Evolutionary conservation across 2,113 vertebrate species (phyloP), one percentile per base, ranked within the genome.

Genomic region (Trichomycterus rosablanca): DNA sequence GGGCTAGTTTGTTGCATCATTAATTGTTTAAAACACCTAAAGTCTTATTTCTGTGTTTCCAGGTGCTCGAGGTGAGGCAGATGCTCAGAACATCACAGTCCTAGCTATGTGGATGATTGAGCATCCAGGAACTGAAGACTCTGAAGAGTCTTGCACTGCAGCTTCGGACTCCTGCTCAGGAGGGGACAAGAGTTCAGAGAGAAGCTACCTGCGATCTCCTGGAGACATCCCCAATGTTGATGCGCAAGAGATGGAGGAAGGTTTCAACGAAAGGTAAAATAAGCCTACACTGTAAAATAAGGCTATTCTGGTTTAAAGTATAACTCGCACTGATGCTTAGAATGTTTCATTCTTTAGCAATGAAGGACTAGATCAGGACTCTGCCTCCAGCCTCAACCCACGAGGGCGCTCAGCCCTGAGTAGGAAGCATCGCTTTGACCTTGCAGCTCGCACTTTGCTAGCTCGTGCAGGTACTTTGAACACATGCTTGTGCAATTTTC

Each of bases 21-120:
- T n/a, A n/a, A n/a, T n/a, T n/a, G n/a, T n/a, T n/a, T n/a, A n/a
- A n/a, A n/a, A n/a, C n/a, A n/a, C n/a, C n/a, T n/a, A n/a, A n/a
- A n/a, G n/a, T n/a, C n/a, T n/a, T n/a, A n/a, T n/a, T n/a, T 23
- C 8, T 20, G 7, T 15, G 15, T 16, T 8, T 1, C 16, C 46
- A 98, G 96, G 96, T 62, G 89, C 94, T 15, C 84, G 90, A 72
- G 94, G 92, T 58, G 96, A 98, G 68, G 96, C 93, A 1, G 95
- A 98, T 63, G 92, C 93, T 22, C 95, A 98, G 79, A 98, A 96
- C 72, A 97, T 98, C 83, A 98, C 96, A 0, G 93, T 98, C 20
- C 78, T 98, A 68, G 95, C 95, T 51, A 98, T 97, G 95, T 98
- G 95, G 95, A 98, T 98, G 95, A 93, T 98, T 0, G 95, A 98